Conservation (phyloP, 2,113 vertebrate genomes). For the Rana temporaria region DNA sequence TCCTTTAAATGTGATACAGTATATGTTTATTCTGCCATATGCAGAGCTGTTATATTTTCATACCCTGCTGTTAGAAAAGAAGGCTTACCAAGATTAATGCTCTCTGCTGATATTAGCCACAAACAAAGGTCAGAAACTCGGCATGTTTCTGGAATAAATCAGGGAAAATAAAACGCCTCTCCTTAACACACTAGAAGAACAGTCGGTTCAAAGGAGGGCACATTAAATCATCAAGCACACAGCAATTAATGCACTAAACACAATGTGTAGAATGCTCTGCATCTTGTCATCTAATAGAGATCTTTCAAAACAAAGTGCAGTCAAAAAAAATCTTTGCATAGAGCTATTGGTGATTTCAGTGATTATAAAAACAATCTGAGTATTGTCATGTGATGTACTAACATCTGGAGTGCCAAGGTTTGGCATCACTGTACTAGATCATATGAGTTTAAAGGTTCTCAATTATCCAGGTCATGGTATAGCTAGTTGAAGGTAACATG, state of each 20-base stretch:
- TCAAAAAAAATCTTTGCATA: neutral
- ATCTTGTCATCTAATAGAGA: constrained; percentile 31
- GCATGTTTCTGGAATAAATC: constrained; percentile 52
- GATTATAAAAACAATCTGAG: neutral
- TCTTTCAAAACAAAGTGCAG: constrained; percentile 18
- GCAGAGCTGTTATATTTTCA: constrained; percentile 48
- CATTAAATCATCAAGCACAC: constrained; percentile 42
- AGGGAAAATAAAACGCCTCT: constrained; percentile 45
- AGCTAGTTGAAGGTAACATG: too few species aligned
- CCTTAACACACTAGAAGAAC: constrained; percentile 22
- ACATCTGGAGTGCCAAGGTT: too few species aligned
- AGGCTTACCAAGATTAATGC: constrained; percentile 54
- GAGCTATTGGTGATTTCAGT: neutral
- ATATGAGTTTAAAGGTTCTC: too few species aligned
- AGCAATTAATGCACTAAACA: constrained; percentile 39
- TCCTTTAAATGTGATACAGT: constrained; percentile 22
- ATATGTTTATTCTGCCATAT: constrained; percentile 28
- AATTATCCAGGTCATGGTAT: too few species aligned
- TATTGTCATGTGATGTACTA: too few species aligned
- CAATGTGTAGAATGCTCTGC: constrained; percentile 19
- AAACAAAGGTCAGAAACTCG: constrained; percentile 52
- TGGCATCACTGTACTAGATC: too few species aligned
- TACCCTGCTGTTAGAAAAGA: constrained; percentile 50
- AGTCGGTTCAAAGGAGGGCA: constrained; percentile 31
- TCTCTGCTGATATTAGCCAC: constrained; percentile 53